Conservation (phyloP, 2,888 invertebrate genomes). For the Polydrusus cervinus region DNA sequence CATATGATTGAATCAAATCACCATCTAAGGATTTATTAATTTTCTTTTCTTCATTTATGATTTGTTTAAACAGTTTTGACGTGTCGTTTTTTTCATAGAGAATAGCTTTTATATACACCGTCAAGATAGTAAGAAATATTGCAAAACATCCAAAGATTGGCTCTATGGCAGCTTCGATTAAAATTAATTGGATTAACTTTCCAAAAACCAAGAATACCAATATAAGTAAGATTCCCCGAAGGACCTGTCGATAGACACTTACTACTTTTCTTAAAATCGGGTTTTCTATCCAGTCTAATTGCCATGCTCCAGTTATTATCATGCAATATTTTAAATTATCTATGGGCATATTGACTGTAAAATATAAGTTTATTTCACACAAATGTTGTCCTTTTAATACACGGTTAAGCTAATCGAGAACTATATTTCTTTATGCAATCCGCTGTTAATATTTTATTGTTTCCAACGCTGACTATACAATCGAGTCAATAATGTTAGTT, state of each 20-base stretch:
- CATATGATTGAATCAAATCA: background rate
- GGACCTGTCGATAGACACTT: no score
- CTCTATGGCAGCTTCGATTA: background rate
- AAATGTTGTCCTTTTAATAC: no score
- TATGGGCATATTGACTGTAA: no score
- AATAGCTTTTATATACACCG: background rate
- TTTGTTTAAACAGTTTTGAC: background rate
- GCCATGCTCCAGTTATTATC: no score
- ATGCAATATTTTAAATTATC: no score
- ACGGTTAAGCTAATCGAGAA: no score
- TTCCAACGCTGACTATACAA: no score
- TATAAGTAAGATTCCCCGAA: no score
- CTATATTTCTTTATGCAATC: no score
- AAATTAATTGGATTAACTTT: background rate
- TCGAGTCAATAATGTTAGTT: no score
- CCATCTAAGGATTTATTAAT: background rate
- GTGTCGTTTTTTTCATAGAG: background rate
- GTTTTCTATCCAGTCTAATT: background rate
- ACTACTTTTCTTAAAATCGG: background rate
- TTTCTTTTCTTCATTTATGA: background rate
- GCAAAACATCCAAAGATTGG: background rate
- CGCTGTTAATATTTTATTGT: no score
- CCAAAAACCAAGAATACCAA: background rate
- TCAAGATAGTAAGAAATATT: background rate
- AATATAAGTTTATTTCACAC: no score